A percentile compares a stretch with the other conserved stretches of the same genome.
phyloP scores from a whole-genome alignment of 92 coral and sea anemone genomes.

The Parazoanthus darwini region DNA sequence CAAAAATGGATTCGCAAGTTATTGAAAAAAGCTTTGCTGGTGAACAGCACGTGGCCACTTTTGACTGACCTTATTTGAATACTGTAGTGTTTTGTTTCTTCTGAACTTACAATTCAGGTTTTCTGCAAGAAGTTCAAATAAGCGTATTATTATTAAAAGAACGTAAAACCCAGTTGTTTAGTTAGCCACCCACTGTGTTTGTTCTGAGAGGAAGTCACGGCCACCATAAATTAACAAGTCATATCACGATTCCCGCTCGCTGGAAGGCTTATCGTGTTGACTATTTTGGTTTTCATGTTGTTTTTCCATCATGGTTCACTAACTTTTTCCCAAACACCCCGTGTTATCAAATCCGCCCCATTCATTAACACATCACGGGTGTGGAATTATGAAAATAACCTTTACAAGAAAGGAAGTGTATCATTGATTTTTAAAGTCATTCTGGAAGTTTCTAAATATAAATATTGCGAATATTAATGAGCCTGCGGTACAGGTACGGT shows the following conservation, averaged over 20 bases:
- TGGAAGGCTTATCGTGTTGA: not conserved
- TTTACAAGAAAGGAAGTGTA: conserved; percentile 40
- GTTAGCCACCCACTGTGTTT: conserved; percentile 2
- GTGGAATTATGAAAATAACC: conserved; percentile 9
- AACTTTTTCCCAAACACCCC: not conserved
- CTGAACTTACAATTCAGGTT: no score
- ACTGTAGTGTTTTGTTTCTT: no score
- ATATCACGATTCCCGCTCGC: not conserved
- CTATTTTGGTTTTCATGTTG: not conserved
- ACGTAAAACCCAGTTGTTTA: not conserved
- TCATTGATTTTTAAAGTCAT: not conserved
- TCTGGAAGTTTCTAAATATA: conserved; percentile 27
- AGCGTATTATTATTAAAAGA: no score
- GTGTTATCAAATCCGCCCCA: not conserved
- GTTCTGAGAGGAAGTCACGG: conserved; percentile 3
- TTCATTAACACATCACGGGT: not conserved
- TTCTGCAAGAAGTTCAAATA: no score
- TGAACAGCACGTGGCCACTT: not conserved
- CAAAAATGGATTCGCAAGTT: not conserved
- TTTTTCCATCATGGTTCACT: conserved; percentile 12
- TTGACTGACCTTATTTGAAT: no score
- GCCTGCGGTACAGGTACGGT: conserved; percentile 1
- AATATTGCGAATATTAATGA: conserved; percentile 17
- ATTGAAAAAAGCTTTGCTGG: not conserved
- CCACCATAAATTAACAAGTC: conserved; percentile 18